A percentile compares a stretch with the other conserved stretches of the same genome.
Conservation (phyloP, 2,797 vertebrate genomes). For the Chelon labrosus region DNA sequence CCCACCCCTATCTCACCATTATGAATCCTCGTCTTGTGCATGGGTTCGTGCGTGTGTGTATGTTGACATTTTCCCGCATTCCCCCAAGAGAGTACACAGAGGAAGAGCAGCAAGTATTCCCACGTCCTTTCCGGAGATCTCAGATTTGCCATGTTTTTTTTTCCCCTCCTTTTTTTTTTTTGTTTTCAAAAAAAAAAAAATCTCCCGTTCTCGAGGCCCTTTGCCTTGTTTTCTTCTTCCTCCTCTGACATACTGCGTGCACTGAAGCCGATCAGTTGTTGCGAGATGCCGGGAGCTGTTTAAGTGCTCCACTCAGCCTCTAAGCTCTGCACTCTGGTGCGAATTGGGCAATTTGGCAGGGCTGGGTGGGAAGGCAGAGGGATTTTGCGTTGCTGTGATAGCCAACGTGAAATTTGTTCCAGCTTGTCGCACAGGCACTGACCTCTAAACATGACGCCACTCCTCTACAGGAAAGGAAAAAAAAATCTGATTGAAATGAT, state of each 20-base stretch:
- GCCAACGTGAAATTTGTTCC: conserved; percentile 41
- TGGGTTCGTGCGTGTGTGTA: conserved; percentile 29
- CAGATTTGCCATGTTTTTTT: conserved; percentile 62
- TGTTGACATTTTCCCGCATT: conserved; percentile 78
- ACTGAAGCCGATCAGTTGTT: conserved; percentile 59
- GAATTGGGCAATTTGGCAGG: conserved; percentile 55
- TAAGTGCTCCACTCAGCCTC: conserved; percentile 57
- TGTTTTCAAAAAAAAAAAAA: conserved; percentile 30
- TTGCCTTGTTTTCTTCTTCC: conserved; percentile 44
- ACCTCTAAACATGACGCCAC: conserved; percentile 24
- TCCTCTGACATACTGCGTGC: conserved; percentile 48
- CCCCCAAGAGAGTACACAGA: conserved; percentile 63
- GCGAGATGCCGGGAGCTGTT: conserved; percentile 47
- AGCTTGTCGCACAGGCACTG: conserved; percentile 39
- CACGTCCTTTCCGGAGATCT: conserved; percentile 71
- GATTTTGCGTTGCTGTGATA: conserved; percentile 35
- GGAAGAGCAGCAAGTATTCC: conserved; percentile 75
- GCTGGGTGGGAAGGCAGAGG: conserved; percentile 30
- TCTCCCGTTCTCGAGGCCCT: conserved; percentile 12
- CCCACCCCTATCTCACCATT: conserved; percentile 38
- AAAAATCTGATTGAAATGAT: conserved; percentile 15
- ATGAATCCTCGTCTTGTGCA: conserved; percentile 54
- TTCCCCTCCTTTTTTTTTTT: conserved; percentile 46
- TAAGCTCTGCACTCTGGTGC: conserved; percentile 40
- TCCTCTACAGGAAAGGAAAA: conserved; percentile 16